phyloP scores from a whole-genome alignment of 2,797 vertebrate species.

The Malurus leucopterus region DNA sequence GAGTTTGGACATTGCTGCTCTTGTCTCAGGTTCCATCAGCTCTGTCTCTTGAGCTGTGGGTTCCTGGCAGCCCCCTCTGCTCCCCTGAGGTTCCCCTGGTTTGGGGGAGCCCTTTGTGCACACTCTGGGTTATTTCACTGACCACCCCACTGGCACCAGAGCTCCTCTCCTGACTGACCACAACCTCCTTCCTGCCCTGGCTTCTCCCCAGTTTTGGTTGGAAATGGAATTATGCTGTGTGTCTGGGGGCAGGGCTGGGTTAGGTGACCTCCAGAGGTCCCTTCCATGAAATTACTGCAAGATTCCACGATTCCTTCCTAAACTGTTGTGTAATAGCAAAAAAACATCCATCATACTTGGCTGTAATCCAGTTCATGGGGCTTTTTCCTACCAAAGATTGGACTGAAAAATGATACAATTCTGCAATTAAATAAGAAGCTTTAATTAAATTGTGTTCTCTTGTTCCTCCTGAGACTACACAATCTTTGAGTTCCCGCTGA shows the following conservation, averaged over 20 bases:
- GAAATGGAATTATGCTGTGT: not conserved
- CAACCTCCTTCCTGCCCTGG: not conserved
- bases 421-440: slow-evolving; percentile 10
- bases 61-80: not conserved
- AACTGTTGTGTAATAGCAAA: not conserved
- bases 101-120: not conserved
- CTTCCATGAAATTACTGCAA: not conserved
- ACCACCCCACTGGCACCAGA: not conserved
- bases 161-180: not conserved
- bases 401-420: not conserved
- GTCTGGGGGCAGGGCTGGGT: not conserved
- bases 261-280: not conserved
- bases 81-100: not conserved
- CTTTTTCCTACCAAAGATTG: not conserved
- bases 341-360: not conserved
- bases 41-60: rapidly evolving
- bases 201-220: not conserved
- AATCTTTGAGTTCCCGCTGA: not conserved
- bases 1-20: not conserved
- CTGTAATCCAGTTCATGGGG: not conserved
- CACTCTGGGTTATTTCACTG: no score
- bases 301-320: not conserved
- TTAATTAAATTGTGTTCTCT: slow-evolving; percentile 10
- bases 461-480: not conserved
- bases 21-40: not conserved